Evolutionary conservation across 2,113 vertebrate genomes (phyloP).

Genomic region (Aleadryas rufinucha): DNA sequence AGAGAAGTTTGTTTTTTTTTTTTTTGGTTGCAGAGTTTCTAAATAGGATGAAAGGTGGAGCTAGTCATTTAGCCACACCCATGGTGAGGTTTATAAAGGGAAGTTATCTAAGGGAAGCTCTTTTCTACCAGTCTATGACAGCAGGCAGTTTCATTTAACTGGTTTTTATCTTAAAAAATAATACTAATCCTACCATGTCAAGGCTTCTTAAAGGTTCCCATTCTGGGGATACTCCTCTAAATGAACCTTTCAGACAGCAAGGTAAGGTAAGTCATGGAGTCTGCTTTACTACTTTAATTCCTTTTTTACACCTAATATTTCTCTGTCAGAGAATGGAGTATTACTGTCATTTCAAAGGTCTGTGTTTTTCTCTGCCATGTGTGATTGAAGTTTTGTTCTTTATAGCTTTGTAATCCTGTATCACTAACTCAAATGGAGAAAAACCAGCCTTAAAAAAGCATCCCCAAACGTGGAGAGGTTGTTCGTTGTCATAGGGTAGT

Average conservation of each 20-base stretch:
- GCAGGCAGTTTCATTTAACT: background rate
- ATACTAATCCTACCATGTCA: background rate
- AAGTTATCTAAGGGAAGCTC: background rate
- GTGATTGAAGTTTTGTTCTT: background rate
- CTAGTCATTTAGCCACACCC: conserved; percentile 31
- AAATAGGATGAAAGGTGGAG: conserved; percentile 34
- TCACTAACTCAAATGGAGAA: background rate
- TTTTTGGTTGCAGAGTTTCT: background rate
- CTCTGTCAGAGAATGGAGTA: background rate
- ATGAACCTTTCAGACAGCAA: background rate
- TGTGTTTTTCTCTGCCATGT: background rate
- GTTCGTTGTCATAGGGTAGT: background rate
- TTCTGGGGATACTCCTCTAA: background rate
- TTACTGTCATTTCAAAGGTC: background rate
- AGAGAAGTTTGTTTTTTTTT: background rate
- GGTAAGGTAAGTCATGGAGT: conserved; percentile 36
- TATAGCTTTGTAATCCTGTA: background rate
- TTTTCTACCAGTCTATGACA: background rate
- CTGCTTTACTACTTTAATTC: background rate
- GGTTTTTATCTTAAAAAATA: background rate
- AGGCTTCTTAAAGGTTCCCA: background rate
- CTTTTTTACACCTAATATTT: background rate
- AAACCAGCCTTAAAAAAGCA: background rate
- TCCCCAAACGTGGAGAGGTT: background rate
- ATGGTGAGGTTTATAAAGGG: conserved; percentile 24